Base-by-base conservation (phyloP, 2,113 vertebrate species). In the Zonotrichia leucophrys region DNA sequence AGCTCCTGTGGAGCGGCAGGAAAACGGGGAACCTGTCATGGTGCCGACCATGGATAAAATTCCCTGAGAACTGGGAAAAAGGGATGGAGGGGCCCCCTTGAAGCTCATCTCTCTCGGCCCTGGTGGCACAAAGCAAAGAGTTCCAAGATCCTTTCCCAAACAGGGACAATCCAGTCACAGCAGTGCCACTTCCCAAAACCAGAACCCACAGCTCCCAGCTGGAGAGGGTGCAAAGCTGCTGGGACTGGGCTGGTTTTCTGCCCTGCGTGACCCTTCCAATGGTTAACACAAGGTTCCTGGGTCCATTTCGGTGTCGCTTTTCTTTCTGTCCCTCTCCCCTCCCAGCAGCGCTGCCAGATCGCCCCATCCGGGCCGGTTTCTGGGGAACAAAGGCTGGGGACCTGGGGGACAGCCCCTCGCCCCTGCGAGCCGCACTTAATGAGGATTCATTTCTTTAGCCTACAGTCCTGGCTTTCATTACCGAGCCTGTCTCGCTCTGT, bases 401-500 rank as follows among this genome's bases (percentile, higher is more conserved):
- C 55, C 30, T 46, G 73, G 87, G 95, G 88, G 53, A 75, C 85
- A 96, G 58, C 74, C 85, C 58, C 82, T 94, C 82, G 17, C 58
- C 85, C 50, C 92, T 77, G 68, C 25, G 55, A 92, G 84, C 89
- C 35, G 87, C 73, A 55, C 52, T 67, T 94, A 89, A 94, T 91
- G 96, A 96, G 90, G 87, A 82, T 96, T 95, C 93, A 80, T 95
- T 92, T 93, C 90, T 95, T 95, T 91, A 76, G 70, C 93, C 93
- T 79, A 49, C 89, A 91, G 93, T 33, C 93, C 63, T 66, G 75
- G 63, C 89, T 87, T 89, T 89, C 93, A 80, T 91, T 87, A 75
- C 20, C 49, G 67, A 97, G 87, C 76, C 86, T 75, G 78, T 46
- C 84, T 96, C 37, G 1, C 81, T 79, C 78, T 66, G 67, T 66